A percentile compares a stretch with the other conserved stretches of the same genome.
Evolutionary conservation across 2,113 vertebrate genomes (phyloP).

Genomic region (Micronisus gabar): DNA sequence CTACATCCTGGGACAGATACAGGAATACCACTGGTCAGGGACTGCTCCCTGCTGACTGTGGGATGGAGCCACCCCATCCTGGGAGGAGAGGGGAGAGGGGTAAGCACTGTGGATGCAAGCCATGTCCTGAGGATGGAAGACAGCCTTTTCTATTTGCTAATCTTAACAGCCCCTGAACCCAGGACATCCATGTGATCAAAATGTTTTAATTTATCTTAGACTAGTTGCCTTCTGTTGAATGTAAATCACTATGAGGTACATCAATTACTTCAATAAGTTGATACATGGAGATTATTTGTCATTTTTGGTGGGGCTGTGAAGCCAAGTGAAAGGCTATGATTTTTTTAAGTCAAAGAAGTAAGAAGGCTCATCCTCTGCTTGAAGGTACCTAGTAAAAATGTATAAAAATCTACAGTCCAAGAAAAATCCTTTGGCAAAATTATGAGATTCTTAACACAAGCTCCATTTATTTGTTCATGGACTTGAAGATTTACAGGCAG

Average conservation of each 20-base stretch:
- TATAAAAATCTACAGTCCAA: background rate
- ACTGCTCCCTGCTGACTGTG: background rate
- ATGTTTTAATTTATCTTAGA: background rate
- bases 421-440: background rate
- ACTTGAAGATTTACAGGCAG: background rate
- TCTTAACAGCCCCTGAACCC: background rate
- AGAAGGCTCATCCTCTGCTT: background rate
- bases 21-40: background rate
- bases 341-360: background rate
- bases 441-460: background rate
- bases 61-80: background rate
- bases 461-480: background rate
- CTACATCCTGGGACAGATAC: background rate
- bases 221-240: background rate
- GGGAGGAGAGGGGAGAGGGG: background rate
- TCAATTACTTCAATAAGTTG: background rate
- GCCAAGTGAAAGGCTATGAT: background rate
- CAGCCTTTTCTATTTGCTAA: background rate
- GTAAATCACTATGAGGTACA: background rate
- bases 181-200: background rate
- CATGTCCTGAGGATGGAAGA: background rate
- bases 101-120: background rate
- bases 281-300: background rate
- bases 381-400: background rate
- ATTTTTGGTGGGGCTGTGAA: background rate